Evolutionary conservation across 2,888 invertebrate genomes (phyloP), one percentile per base, ranked within the genome.

Genomic region (Troides helena): DNA sequence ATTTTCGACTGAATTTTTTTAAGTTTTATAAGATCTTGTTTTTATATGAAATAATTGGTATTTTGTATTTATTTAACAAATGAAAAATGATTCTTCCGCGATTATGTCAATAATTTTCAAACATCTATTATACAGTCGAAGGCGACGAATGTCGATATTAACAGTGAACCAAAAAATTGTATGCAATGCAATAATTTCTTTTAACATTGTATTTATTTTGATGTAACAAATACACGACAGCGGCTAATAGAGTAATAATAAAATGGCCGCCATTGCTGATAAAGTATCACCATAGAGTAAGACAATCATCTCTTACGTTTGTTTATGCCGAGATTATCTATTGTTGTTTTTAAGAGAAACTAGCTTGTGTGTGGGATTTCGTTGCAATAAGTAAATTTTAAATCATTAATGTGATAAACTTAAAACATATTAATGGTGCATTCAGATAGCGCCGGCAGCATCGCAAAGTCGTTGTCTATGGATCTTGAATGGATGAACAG

Each of bases 391-490:
- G n/a, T 4, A 7, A 53, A 4, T 50, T 50, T n/a, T 53, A 14
- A 46, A 12, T 5, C n/a, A 53, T 8, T 12, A 53, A 53, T 50
- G 53, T n/a, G 23, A 58, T 71, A 68, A 71, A 71, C 74, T 76
- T 77, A 74, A 76, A 75, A 74, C 74, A 75, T 67, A 76, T 74
- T 73, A 74, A 76, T 75, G 46, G 46, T 71, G 61, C 67, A 65
- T 66, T 50, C 62, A 25, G 58, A 36, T 61, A 60, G 21, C 23
- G 50, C 30, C 30, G 3, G 61, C 46, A 65, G 21, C 39, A 21
- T 10, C 36, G 60, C 61, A 67, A 21, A 30, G n/a, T 60, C 73
- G 75, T 78, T 78, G 74, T 78, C 72, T 79, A 77, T 81, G 74
- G 77, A 77, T 80, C 30, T 30, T 30, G 30, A 30, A 30, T 30